Conservation (phyloP, 2,888 invertebrate species). For the Sialis fuliginosa region DNA sequence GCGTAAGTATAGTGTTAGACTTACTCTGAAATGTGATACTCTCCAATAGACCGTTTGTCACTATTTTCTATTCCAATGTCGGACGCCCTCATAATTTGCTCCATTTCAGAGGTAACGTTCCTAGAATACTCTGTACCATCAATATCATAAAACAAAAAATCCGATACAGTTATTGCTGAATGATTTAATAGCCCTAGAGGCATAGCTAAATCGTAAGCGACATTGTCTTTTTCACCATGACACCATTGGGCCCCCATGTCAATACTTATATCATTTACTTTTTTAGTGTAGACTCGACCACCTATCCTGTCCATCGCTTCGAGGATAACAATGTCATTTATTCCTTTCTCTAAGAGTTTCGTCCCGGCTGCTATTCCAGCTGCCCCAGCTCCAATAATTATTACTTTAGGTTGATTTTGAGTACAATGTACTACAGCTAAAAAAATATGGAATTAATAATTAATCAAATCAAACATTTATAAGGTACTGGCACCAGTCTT, state of each 20-base stretch:
- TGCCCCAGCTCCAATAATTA: conserved; percentile 24
- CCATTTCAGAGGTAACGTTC: too few relatives aligned
- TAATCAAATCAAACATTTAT: too few relatives aligned
- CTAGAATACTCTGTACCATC: too few relatives aligned
- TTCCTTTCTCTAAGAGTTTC: conserved; percentile 17
- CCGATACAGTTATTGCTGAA: conserved; percentile 3
- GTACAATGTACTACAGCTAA: too few relatives aligned
- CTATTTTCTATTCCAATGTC: too few relatives aligned
- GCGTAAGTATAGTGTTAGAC: too few relatives aligned
- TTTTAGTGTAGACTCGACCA: conserved; percentile 36
- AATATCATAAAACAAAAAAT: too few relatives aligned
- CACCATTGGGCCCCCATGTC: conserved; percentile 70
- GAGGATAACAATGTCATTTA: conserved; percentile 32
- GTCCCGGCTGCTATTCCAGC: conserved; percentile 25
- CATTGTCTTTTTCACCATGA: conserved; percentile 44
- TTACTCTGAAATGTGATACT: too few relatives aligned
- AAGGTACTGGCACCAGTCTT: too few relatives aligned
- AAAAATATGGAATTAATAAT: too few relatives aligned
- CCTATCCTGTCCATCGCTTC: conserved; percentile 46
- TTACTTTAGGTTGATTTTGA: conserved; percentile 13
- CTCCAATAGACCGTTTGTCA: too few relatives aligned
- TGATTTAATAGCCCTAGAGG: conserved; percentile 19
- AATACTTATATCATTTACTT: conserved; percentile 35
- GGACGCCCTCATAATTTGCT: too few relatives aligned
- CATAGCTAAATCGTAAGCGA: conserved; percentile 36